A percentile compares a stretch with the other conserved stretches of the same genome.
Evolutionary conservation across 2,888 invertebrate species (phyloP).

Genomic region (Drosophila pseudotalamancana): DNA sequence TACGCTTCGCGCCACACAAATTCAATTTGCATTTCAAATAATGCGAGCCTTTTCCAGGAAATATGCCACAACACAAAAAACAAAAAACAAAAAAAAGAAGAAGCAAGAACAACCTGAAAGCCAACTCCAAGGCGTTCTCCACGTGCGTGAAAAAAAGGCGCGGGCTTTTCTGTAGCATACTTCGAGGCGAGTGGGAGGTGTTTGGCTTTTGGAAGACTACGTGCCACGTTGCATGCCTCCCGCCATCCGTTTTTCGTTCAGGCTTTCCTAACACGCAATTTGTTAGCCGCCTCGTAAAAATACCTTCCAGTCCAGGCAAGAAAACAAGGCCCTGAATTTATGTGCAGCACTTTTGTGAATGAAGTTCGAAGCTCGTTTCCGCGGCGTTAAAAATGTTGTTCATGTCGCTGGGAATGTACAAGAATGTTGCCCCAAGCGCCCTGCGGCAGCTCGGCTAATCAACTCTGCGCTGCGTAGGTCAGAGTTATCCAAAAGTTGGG

Average conservation of each 20-base stretch:
- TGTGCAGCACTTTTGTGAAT: conserved; percentile 65
- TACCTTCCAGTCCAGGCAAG: conserved; percentile 40
- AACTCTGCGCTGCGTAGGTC: conserved; percentile 35
- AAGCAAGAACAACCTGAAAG: conserved; percentile 8
- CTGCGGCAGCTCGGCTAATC: conserved; percentile 33
- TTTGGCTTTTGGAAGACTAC: conserved; percentile 5
- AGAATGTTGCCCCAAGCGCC: conserved; percentile 13
- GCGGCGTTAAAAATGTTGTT: conserved; percentile 18
- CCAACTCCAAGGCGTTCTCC: conserved; percentile 10
- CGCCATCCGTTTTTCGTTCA: too few species aligned
- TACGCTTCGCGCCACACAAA: conserved; percentile 32
- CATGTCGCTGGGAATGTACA: conserved; percentile 10
- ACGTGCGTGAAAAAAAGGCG: conserved; percentile 24
- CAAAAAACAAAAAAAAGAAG: too few species aligned
- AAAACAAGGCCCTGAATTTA: conserved; percentile 4
- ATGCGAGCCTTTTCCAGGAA: conserved; percentile 49
- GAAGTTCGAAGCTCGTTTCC: conserved; percentile 45
- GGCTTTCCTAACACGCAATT: conserved; percentile 39
- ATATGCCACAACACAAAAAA: too few species aligned
- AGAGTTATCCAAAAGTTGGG: conserved; percentile 22
- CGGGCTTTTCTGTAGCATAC: conserved; percentile 12
- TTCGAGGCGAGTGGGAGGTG: neutral
- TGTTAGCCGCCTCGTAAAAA: conserved; percentile 46
- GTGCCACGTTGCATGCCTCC: conserved; percentile 8
- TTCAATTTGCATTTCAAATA: conserved; percentile 67